Base-by-base conservation (phyloP, 2,113 vertebrate species). In the Trematomus loennbergii region DNA sequence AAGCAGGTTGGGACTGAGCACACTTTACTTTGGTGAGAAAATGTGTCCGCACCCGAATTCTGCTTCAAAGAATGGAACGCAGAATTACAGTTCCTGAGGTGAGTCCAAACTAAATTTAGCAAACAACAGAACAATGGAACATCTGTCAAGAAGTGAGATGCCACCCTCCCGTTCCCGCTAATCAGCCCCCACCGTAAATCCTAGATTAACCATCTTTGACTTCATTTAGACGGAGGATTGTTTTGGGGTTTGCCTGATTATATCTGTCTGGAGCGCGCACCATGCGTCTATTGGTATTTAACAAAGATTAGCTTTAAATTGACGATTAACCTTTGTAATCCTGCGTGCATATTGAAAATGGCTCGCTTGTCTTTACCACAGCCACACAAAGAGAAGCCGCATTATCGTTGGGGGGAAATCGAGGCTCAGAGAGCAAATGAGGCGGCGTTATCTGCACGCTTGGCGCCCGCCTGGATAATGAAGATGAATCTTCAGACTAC, bases 251-350 rank as follows among this genome's bases (percentile, higher is more conserved):
- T 89, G 66, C 52, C 74, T 91, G 88, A 94, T 94, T 92, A 79
- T 76, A 90, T 93, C 90, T 76, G 78, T 88, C 87, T 83, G 65
- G 16, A 86, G 83, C 81, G 88, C 75, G 81, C 74, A 36, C 81
- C 72, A 58, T 72, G 83, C 78, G 70, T 88, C 88, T 87, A 92
- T 86, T 89, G 92, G 92, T 93, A 93, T 95, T 95, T 94, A 92
- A 92, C 82, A 81, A 94, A 94, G 93, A 94, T 96, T 93, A 93
- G 85, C 92, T 93, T 92, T 87, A 95, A 95, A 95, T 92, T 92
- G 88, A 90, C 86, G 92, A 95, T 95, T 95, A 95, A 93, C 94
- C 93, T 95, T 88, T 92, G 83, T 94, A 94, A 94, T 94, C 87
- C 88, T 78, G 77, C 33, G 40, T 69, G 83, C 90, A 81, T 86